A percentile compares a stretch with the other conserved stretches of the same genome.
phyloP scores from a whole-genome alignment of 2,888 invertebrate genomes.

The Lomographa bimaculata region DNA sequence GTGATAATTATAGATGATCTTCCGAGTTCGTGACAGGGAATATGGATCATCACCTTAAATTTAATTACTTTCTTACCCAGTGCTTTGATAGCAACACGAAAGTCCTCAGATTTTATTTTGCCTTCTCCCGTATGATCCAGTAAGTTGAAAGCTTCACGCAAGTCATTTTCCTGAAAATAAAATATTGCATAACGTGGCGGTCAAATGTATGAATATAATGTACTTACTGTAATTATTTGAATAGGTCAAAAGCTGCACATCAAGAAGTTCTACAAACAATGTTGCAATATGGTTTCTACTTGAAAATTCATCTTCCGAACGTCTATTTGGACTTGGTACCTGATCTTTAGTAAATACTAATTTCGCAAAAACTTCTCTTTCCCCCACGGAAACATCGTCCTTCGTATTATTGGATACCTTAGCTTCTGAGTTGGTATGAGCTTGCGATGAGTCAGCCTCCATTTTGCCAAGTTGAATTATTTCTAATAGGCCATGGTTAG shows the following conservation, averaged over 20 bases:
- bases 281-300: too few species aligned
- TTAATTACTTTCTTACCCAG: too few species aligned
- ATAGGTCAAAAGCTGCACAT: too few species aligned
- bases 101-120: conserved; percentile 70
- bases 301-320: too few species aligned
- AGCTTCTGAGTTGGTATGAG: conserved; percentile 1
- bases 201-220: too few species aligned
- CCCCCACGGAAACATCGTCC: conserved; percentile 26
- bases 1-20: too few species aligned
- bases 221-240: too few species aligned
- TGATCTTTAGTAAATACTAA: conserved; percentile 58
- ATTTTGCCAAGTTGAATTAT: conserved; percentile 2
- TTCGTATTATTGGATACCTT: conserved; percentile 28
- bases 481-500: background rate
- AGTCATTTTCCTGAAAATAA: conserved; percentile 60
- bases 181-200: too few species aligned
- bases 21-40: too few species aligned
- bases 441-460: conserved; percentile 11
- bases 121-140: conserved; percentile 73
- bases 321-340: too few species aligned
- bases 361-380: conserved; percentile 50
- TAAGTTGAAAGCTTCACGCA: conserved; percentile 69
- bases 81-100: conserved; percentile 75
- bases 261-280: too few species aligned
- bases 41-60: too few species aligned